These are phyloP conservation scores for Azemiops feae DNA, from an alignment of 2,113 vertebrate genomes.

Conservation along the genomic window DNA sequence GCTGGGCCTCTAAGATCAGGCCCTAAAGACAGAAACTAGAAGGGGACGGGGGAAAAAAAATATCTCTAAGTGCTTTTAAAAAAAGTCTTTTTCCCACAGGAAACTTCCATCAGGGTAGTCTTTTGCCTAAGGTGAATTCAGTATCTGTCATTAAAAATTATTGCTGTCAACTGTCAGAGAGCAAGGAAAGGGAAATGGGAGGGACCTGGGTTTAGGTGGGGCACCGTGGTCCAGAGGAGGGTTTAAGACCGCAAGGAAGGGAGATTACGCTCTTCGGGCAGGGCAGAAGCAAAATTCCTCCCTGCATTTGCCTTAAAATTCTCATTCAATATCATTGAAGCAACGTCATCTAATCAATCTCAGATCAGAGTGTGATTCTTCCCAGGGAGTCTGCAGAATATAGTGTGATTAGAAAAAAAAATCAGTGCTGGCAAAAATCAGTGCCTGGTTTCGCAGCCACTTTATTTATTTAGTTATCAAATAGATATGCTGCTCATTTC, in stretches of 20 bases:
- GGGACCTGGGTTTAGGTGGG: constrained; percentile 34
- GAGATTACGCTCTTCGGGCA: constrained; percentile 5
- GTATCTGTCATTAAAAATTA: constrained; percentile 66
- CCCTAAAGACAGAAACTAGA: constrained; percentile 19
- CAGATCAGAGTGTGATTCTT: not conserved
- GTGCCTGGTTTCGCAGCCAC: not conserved
- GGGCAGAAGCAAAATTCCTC: constrained; percentile 12
- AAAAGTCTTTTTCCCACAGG: constrained; percentile 61
- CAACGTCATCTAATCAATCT: not conserved
- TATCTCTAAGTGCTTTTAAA: constrained; percentile 35
- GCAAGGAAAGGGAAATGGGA: not conserved
- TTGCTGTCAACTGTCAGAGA: constrained; percentile 59
- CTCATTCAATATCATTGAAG: not conserved
- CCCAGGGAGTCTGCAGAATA: not conserved
- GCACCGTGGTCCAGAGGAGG: constrained; percentile 51
- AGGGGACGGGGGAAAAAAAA: not conserved
- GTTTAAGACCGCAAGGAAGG: not conserved
- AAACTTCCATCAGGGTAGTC: constrained; percentile 56
- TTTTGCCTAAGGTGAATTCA: constrained; percentile 69
- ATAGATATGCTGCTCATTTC: not conserved
- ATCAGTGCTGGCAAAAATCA: not conserved
- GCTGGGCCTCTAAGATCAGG: constrained; percentile 17
- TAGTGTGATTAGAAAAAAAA: not conserved
- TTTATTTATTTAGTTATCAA: not conserved
- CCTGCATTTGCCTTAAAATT: too few species aligned